These are phyloP conservation scores for Pipistrellus pygmaeus DNA, from an alignment of 2,797 vertebrate genomes.

Conservation along the genomic window DNA sequence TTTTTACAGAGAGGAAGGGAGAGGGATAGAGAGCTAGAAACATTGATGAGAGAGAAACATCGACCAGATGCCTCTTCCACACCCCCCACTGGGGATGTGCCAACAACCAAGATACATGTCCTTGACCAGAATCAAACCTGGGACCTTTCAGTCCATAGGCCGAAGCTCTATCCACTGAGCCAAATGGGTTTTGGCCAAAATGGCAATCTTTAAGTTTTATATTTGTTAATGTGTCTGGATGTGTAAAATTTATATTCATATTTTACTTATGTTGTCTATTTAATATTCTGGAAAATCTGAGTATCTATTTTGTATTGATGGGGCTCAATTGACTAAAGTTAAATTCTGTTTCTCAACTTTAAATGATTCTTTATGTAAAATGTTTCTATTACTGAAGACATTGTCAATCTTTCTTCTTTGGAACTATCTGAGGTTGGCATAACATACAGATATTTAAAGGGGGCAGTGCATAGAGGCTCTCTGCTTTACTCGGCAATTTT, in stretches of 20 bases:
- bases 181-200: too few species aligned
- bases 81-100: too few species aligned
- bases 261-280: not conserved
- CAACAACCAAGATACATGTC: too few species aligned
- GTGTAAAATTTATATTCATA: not conserved
- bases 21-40: too few species aligned
- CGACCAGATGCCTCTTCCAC: too few species aligned
- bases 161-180: too few species aligned
- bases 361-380: not conserved
- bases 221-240: not conserved
- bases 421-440: not conserved
- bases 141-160: too few species aligned
- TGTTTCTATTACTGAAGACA: not conserved
- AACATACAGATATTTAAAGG: not conserved
- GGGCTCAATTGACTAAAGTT: not conserved
- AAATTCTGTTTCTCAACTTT: not conserved
- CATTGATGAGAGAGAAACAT: too few species aligned
- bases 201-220: not conserved
- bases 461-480: not conserved
- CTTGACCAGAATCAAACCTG: too few species aligned
- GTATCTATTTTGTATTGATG: not conserved
- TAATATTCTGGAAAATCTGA: not conserved
- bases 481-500: not conserved
- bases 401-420: not conserved
- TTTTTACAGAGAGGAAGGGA: too few species aligned